These are phyloP conservation scores for Vesta saturnalis DNA, from an alignment of 2,888 invertebrate genomes.

Conservation along the genomic window DNA sequence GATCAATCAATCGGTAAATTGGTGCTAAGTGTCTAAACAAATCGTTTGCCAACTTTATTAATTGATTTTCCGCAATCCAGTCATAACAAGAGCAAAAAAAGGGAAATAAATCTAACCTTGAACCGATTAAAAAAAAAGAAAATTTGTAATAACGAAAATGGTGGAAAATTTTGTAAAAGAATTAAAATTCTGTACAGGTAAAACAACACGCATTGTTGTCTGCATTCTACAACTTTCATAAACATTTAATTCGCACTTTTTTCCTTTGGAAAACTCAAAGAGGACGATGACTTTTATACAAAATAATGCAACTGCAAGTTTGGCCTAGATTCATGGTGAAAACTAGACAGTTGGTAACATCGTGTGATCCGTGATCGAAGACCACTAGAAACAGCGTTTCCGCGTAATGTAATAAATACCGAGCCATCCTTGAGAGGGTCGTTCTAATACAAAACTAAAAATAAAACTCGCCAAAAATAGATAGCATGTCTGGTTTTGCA, in stretches of 20 bases:
- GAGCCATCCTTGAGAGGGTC: conserved; percentile 7
- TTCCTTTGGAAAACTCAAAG: conserved; percentile 18
- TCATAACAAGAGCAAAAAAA: not conserved
- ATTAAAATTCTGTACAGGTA: conserved; percentile 16
- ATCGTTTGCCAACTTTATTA: conserved; percentile 7
- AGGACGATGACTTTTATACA: conserved; percentile 29
- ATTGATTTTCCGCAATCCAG: conserved; percentile 4
- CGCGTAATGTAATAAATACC: not conserved
- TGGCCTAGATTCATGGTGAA: not conserved
- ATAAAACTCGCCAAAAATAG: conserved; percentile 13
- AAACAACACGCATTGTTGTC: conserved; percentile 28
- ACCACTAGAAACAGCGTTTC: not conserved
- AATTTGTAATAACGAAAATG: not conserved
- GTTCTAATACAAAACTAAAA: conserved; percentile 14
- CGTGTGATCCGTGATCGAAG: not conserved
- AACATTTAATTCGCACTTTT: conserved; percentile 1
- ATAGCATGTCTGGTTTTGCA: conserved; percentile 2
- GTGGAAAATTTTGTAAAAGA: not conserved
- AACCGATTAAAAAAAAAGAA: not conserved
- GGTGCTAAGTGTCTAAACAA: not conserved
- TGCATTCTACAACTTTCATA: conserved; percentile 31
- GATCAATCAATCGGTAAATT: not conserved
- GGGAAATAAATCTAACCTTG: conserved; percentile 6
- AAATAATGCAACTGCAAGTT: not conserved
- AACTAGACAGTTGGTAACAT: not conserved